These are phyloP conservation scores for human (Homo sapiens) DNA, from an alignment of 2,113 vertebrate genomes.

Conservation along the genomic window DNA sequence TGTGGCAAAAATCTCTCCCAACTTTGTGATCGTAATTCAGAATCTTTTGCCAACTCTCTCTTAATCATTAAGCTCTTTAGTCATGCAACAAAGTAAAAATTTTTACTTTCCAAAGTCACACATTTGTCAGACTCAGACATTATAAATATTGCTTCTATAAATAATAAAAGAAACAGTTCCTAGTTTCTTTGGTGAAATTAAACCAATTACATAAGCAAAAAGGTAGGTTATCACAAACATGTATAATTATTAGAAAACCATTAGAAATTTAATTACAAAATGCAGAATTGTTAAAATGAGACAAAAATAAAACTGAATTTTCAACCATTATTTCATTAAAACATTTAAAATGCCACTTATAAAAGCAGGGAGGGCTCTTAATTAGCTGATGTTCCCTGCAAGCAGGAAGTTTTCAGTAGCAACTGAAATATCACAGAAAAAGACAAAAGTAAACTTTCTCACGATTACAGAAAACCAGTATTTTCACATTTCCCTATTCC, in stretches of 20 bases:
- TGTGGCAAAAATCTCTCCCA: conserved; percentile 98
- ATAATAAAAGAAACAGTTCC: background rate
- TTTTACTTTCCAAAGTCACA: conserved; percentile 38
- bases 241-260: background rate
- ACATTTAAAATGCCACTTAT: conserved; percentile 1
- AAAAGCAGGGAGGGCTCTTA: background rate
- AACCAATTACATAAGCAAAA: background rate
- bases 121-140: conserved; percentile 25
- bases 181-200: background rate
- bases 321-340: conserved; percentile 21
- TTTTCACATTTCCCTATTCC: background rate
- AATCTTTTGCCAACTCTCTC: conserved; percentile 93
- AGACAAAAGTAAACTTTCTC: background rate
- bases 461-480: background rate
- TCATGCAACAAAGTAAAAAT: conserved; percentile 61
- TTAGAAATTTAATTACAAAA: conserved; percentile 43
- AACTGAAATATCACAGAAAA: background rate
- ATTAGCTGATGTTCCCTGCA: background rate
- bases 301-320: conserved; percentile 28
- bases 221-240: conserved; percentile 4
- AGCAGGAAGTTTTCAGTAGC: conserved; percentile 18
- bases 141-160: conserved; percentile 11
- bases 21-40: conserved; percentile 91
- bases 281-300: background rate
- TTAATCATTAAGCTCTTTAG: conserved; percentile 99